Conservation (phyloP, 2,113 vertebrate genomes). For the Erythrolamprus reginae region DNA sequence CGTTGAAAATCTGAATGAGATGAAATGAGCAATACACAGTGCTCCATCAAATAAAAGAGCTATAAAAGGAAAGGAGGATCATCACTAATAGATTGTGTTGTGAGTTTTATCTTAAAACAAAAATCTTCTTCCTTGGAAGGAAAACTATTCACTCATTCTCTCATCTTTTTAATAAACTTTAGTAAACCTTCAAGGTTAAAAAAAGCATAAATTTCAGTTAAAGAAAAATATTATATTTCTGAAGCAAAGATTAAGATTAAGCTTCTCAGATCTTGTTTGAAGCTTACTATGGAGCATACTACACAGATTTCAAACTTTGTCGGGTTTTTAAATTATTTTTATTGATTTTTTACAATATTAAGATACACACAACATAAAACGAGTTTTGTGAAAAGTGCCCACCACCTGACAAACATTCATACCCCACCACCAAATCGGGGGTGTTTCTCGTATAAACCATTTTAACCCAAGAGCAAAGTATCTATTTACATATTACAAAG, state of each 20-base stretch:
- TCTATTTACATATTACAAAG: no score
- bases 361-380: no score
- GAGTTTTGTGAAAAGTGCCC: no score
- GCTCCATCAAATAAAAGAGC: not conserved
- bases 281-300: not conserved
- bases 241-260: not conserved
- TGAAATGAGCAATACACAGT: not conserved
- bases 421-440: no score
- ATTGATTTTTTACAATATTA: no score
- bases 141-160: not conserved
- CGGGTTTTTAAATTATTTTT: no score
- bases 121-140: not conserved
- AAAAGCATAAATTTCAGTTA: not conserved
- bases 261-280: not conserved
- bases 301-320: not conserved
- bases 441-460: no score
- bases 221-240: not conserved
- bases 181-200: not conserved
- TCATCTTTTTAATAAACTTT: not conserved
- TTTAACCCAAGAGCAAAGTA: no score
- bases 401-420: no score
- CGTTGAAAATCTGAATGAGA: not conserved
- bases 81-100: not conserved
- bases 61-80: not conserved
- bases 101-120: not conserved